These are phyloP conservation scores for Peucedramus taeniatus DNA, from an alignment of 2,113 vertebrate genomes.

Conservation along the genomic window DNA sequence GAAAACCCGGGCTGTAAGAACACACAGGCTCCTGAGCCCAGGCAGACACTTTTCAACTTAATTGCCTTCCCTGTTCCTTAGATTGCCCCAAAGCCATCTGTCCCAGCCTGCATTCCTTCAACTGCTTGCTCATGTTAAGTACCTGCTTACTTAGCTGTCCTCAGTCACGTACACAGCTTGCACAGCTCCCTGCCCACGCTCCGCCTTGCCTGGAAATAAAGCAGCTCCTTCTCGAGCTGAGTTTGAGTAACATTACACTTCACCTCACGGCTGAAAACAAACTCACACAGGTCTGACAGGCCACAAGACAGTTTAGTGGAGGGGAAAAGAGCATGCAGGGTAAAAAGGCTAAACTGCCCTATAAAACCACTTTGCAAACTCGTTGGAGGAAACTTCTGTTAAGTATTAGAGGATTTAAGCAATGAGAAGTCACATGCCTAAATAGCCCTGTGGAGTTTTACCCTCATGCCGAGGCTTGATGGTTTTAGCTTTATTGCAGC, in stretches of 20 bases:
- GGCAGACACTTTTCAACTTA: neutral
- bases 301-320: neutral
- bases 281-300: neutral
- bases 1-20: neutral
- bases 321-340: neutral
- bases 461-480: neutral
- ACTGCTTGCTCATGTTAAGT: constrained; percentile 17
- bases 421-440: neutral
- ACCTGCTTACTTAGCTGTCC: constrained; percentile 48
- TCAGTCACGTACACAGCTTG: constrained; percentile 13
- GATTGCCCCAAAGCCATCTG: constrained; percentile 5
- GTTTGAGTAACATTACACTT: neutral
- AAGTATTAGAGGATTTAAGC: neutral
- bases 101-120: constrained; percentile 21
- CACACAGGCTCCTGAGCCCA: neutral
- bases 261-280: neutral
- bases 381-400: neutral
- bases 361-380: neutral
- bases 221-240: neutral
- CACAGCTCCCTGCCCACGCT: neutral
- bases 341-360: neutral
- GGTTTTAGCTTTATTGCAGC: neutral
- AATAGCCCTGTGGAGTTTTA: neutral
- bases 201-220: neutral
- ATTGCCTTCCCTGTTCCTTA: neutral